Percentiles rank a stretch among this genome's conserved stretches.
Evolutionary conservation across 2,113 vertebrate species (phyloP).

Genomic region (Scopus umbretta): DNA sequence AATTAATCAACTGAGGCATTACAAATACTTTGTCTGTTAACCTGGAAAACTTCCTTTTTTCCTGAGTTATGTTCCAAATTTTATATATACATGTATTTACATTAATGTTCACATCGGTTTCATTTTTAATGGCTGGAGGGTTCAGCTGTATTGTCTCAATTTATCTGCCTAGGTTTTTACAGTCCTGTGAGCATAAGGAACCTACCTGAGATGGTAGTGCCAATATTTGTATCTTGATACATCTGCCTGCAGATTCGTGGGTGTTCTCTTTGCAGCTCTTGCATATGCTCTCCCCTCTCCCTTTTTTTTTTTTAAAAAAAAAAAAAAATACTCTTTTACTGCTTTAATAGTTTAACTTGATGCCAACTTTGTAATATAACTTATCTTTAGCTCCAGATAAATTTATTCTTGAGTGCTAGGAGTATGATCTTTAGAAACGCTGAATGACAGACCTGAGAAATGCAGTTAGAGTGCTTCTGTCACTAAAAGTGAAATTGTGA

Average conservation of each 20-base stretch:
- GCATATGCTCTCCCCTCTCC: neutral
- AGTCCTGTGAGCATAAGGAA: neutral
- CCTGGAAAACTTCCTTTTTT: neutral
- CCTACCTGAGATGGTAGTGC: neutral
- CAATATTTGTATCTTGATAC: neutral
- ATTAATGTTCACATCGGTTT: neutral
- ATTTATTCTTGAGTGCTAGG: neutral
- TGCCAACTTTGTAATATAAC: neutral
- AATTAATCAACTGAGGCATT: neutral
- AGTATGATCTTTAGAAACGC: neutral
- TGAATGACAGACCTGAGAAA: constrained; percentile 23
- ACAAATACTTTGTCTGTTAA: neutral
- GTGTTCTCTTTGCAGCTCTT: neutral
- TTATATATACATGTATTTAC: neutral
- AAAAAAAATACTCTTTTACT: too few species aligned
- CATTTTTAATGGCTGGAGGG: neutral
- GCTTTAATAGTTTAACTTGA: neutral
- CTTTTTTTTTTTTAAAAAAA: neutral
- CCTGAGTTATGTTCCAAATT: neutral
- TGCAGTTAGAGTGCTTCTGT: neutral
- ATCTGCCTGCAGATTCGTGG: neutral
- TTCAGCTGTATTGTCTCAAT: neutral
- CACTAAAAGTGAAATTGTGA: constrained; percentile 12
- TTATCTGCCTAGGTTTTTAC: neutral
- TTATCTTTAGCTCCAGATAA: neutral